A percentile compares a stretch with the other conserved stretches of the same genome.
Evolutionary conservation across 2,797 vertebrate genomes (phyloP).

Genomic region (Premnoplex brunnescens): DNA sequence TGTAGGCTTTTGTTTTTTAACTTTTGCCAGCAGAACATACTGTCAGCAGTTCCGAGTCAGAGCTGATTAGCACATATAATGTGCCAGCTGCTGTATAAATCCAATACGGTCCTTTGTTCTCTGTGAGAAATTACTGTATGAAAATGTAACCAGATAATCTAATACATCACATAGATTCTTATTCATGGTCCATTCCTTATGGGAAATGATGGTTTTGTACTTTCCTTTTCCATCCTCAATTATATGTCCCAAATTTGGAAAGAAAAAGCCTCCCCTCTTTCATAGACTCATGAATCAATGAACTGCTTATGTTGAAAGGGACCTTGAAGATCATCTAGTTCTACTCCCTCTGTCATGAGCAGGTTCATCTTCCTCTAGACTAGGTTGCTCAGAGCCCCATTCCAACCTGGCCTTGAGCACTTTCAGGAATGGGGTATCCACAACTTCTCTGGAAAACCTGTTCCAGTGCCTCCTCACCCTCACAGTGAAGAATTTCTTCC

Average conservation of each 20-base stretch:
- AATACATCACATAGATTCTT: neutral
- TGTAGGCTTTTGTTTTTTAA: neutral
- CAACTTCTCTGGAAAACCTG: neutral
- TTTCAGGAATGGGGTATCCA: neutral
- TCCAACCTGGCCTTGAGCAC: neutral
- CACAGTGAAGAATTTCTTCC: neutral
- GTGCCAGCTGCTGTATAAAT: neutral
- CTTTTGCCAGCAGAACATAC: neutral
- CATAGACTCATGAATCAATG: neutral
- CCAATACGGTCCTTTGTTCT: neutral
- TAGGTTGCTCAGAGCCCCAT: neutral
- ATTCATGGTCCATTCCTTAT: neutral
- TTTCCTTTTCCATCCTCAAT: neutral
- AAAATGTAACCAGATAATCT: neutral
- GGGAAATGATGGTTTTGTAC: neutral
- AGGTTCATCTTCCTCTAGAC: neutral
- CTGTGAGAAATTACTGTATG: neutral
- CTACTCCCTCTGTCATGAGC: accelerated
- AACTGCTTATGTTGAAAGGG: neutral
- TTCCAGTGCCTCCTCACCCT: neutral
- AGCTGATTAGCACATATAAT: neutral
- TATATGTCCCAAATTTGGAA: neutral
- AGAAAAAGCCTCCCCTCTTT: neutral
- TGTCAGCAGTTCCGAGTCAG: accelerated
- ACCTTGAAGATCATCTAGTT: neutral